These are phyloP conservation scores for Halichoeres trimaculatus DNA, from an alignment of 2,113 vertebrate species.

Conservation along the genomic window DNA sequence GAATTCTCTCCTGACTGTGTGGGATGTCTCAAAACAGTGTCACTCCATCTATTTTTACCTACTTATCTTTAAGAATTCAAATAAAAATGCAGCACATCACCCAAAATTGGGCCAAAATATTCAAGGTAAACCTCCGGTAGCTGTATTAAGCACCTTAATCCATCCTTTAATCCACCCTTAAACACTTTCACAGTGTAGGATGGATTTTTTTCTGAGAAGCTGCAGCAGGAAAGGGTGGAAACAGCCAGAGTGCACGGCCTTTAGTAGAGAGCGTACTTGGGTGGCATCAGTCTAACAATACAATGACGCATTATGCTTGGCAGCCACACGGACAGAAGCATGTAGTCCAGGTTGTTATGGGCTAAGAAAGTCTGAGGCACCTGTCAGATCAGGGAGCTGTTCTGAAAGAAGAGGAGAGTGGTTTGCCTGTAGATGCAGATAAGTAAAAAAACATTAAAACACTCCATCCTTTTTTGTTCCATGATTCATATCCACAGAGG, in stretches of 20 bases:
- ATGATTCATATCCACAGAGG: not conserved
- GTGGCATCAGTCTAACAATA: constrained; percentile 8
- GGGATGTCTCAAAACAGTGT: constrained; percentile 27
- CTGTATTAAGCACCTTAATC: constrained; percentile 38
- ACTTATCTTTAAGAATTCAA: constrained; percentile 1
- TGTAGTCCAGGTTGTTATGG: not conserved
- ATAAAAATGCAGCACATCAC: constrained; percentile 6
- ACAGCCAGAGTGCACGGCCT: constrained; percentile 1
- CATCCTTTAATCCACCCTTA: constrained; percentile 36
- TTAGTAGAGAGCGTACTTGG: constrained; percentile 3
- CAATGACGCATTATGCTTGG: not conserved
- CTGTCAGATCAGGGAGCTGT: constrained; percentile 14
- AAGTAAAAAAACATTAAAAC: no score
- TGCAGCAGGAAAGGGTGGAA: constrained; percentile 21
- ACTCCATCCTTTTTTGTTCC: no score
- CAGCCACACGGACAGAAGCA: constrained; percentile 8
- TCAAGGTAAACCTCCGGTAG: constrained; percentile 27
- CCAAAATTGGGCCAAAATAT: constrained; percentile 29
- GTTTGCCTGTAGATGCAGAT: constrained; percentile 15
- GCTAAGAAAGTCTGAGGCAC: constrained; percentile 13
- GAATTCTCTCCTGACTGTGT: not conserved
- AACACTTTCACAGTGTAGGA: constrained; percentile 28
- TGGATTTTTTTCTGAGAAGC: constrained; percentile 28
- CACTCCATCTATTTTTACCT: constrained; percentile 9
- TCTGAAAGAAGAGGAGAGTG: constrained; percentile 3